Evolutionary conservation across 2,113 vertebrate species (phyloP).

Genomic region (Seriola dumerili): DNA sequence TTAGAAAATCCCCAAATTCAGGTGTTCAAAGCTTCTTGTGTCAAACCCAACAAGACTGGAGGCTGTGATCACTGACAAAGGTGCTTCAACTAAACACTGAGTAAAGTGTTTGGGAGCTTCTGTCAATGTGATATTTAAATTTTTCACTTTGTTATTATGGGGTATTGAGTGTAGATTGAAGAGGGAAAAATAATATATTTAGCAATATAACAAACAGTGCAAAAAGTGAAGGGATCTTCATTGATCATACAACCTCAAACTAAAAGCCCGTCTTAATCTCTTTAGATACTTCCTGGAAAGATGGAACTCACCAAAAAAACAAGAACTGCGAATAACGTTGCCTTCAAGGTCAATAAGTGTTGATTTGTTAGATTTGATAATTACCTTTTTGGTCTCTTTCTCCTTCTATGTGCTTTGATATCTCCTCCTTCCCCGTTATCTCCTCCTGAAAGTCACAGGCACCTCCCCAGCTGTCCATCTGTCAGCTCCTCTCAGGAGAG

Average conservation of each 20-base stretch:
- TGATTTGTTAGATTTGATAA: not conserved
- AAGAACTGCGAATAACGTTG: not conserved
- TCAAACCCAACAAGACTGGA: too few species aligned
- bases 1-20: too few species aligned
- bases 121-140: too few species aligned
- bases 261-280: not conserved
- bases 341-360: not conserved
- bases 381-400: not conserved
- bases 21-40: too few species aligned
- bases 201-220: too few species aligned
- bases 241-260: not conserved
- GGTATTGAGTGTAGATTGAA: too few species aligned
- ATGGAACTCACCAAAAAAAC: too few species aligned
- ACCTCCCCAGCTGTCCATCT: constrained; percentile 20
- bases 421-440: not conserved
- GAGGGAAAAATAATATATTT: too few species aligned
- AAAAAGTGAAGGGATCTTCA: not conserved
- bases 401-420: not conserved
- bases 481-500: constrained; percentile 51
- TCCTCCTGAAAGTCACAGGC: not conserved
- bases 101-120: too few species aligned
- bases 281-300: not conserved
- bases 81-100: too few species aligned
- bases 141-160: too few species aligned
- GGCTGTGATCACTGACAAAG: too few species aligned